These are phyloP conservation scores for Eupelmus urozonus DNA, from an alignment of 2,888 invertebrate species.

Conservation along the genomic window DNA sequence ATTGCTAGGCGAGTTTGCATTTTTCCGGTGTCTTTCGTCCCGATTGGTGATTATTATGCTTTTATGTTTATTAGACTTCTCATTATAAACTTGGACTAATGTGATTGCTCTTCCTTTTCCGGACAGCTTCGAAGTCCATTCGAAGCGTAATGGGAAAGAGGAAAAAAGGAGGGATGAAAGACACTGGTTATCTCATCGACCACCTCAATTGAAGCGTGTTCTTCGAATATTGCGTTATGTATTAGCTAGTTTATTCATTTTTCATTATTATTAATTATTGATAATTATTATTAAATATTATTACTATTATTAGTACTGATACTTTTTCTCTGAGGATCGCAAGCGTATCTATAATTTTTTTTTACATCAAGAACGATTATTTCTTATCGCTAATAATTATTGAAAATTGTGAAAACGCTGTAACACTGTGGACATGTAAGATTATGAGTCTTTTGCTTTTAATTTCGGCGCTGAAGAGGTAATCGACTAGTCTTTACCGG, in stretches of 20 bases:
- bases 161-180: constrained; percentile 61
- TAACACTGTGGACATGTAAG: constrained; percentile 62
- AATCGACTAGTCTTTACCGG: constrained; percentile 75
- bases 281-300: constrained; percentile 64
- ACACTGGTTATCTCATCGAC: constrained; percentile 67
- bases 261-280: constrained; percentile 60
- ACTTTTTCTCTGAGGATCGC: constrained; percentile 55
- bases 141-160: constrained; percentile 21
- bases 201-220: constrained; percentile 69
- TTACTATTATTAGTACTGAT: constrained; percentile 60
- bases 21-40: constrained; percentile 64
- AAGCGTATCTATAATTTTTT: too few relatives aligned
- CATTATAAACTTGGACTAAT: constrained; percentile 44
- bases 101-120: constrained; percentile 46
- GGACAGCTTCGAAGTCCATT: not conserved
- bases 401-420: constrained; percentile 41
- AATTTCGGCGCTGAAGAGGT: constrained; percentile 69
- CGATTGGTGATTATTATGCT: constrained; percentile 17
- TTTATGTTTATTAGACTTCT: constrained; percentile 44
- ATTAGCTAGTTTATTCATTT: constrained; percentile 62
- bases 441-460: constrained; percentile 61
- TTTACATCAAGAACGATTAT: constrained; percentile 47
- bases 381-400: constrained; percentile 45
- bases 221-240: constrained; percentile 68
- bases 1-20: constrained; percentile 67